Base-by-base conservation (phyloP, 2,888 invertebrate genomes). In the Erebia aethiops region DNA sequence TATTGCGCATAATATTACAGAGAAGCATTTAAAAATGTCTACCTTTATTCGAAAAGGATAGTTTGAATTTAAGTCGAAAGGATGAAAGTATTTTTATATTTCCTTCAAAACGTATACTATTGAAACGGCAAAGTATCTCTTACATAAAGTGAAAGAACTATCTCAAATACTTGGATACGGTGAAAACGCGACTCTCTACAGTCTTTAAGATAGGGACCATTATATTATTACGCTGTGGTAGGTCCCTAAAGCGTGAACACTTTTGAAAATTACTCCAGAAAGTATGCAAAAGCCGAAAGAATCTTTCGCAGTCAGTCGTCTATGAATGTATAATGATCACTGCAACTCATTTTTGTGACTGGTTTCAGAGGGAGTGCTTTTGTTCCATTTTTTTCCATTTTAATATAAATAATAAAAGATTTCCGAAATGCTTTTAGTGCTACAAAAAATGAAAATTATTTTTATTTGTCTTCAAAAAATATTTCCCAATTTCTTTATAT, bases 241-340 rank as follows among this genome's bases (percentile, higher is more conserved):
- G 81, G 75, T 81, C 75, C 78, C 77, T 77, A 81, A 86, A 84
- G 86, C 82, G 82, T 78, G 80, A 82, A 79, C 81, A 84, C 89
- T 90, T 84, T 89, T 87, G 85, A 83, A 82, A 86, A 85, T 87
- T 83, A 84, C 81, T 80, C 80, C 80, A 82, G 80, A 83, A 84
- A 82, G 85, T 84, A 84, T 83, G 81, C 81, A 72, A 74, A 79
- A 81, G 84, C 79, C 79, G 81, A 83, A 85, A 81, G 84, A 87
- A 86, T 88, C 87, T 87, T 87, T 87, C 85, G 82, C 80, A 86
- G 81, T 75, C 90, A 88, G 79, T 87, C 90, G 85, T 79, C 87
- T 89, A 89, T 91, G 87, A 92, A 90, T 88, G 84, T 91, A 91
- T 92, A 92, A 92, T 90, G 92, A 91, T 89, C 82, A 78, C 76